These are phyloP conservation scores for Elysia crispata DNA, from an alignment of 2,888 invertebrate species.

Conservation along the genomic window DNA sequence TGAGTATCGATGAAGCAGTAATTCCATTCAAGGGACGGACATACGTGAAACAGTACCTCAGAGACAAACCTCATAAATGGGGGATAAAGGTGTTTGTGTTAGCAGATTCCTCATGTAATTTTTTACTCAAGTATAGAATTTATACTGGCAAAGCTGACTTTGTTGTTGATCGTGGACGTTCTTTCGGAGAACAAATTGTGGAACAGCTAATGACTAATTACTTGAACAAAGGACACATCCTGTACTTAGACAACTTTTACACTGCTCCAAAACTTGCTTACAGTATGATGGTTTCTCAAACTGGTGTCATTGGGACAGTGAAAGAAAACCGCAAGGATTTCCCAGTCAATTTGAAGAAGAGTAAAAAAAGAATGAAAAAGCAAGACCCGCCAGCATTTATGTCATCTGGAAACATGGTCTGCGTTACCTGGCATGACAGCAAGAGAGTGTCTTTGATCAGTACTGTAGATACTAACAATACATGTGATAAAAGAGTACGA, in stretches of 20 bases:
- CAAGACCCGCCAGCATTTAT: conserved; percentile 54
- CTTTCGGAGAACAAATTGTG: no score
- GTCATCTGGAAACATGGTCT: conserved; percentile 43
- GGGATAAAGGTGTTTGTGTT: no score
- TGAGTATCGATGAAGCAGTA: no score
- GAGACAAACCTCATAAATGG: no score
- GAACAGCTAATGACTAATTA: no score
- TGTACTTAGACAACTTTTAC: conserved; percentile 19
- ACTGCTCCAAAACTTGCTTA: conserved; percentile 7
- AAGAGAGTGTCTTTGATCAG: conserved; percentile 49
- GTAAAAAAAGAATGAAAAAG: conserved; percentile 42
- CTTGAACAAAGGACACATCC: conserved; percentile 27
- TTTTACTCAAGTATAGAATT: no score
- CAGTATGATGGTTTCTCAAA: not conserved
- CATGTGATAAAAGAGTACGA: conserved; percentile 30
- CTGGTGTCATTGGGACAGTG: conserved; percentile 52
- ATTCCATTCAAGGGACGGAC: no score
- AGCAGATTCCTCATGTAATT: no score
- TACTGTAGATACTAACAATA: conserved; percentile 31
- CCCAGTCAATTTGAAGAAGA: conserved; percentile 45
- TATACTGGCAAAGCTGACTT: no score
- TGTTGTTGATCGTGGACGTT: no score
- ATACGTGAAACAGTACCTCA: no score
- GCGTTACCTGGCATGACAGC: conserved; percentile 57
- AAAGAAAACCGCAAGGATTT: conserved; percentile 47